A percentile compares a stretch with the other conserved stretches of the same genome.
phyloP scores from a whole-genome alignment of 1,140 invertebrate species.

The Grapholita molesta region DNA sequence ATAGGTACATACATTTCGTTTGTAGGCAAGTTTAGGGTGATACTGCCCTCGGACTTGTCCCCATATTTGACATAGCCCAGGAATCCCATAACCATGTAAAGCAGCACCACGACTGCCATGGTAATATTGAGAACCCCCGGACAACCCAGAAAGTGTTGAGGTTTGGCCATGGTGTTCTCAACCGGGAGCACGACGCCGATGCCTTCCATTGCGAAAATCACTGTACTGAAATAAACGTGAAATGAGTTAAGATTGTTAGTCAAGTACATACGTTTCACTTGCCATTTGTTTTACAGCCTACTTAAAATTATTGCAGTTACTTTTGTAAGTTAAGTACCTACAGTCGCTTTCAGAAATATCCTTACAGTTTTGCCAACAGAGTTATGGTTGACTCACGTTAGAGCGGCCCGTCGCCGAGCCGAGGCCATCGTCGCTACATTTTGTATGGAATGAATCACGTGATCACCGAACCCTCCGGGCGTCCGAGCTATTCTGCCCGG shows the following conservation, averaged over 20 bases:
- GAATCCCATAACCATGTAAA: slow-evolving; percentile 90
- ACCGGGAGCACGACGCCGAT: slow-evolving; percentile 92
- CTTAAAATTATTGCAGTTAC: too few relatives aligned
- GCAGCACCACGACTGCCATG: slow-evolving; percentile 86
- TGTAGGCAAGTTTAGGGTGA: slow-evolving; percentile 85
- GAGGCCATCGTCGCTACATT: too few relatives aligned
- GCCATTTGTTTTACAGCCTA: too few relatives aligned
- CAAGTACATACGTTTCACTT: too few relatives aligned
- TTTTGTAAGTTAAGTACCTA: too few relatives aligned
- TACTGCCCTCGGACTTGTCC: slow-evolving; percentile 80
- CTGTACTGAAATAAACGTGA: slow-evolving; percentile 79
- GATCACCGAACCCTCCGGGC: too few relatives aligned
- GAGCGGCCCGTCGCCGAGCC: too few relatives aligned
- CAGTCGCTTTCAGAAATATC: too few relatives aligned
- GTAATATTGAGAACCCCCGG: slow-evolving; percentile 91
- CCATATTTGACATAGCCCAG: slow-evolving; percentile 91
- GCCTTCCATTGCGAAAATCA: slow-evolving; percentile 90
- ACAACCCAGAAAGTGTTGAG: slow-evolving; percentile 88
- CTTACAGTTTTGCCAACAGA: too few relatives aligned
- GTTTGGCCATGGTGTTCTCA: slow-evolving; percentile 92
- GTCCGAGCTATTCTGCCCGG: too few relatives aligned
- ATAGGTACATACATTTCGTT: slow-evolving; percentile 79
- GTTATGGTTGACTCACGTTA: too few relatives aligned
- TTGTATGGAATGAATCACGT: too few relatives aligned
- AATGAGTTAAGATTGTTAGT: slow-evolving; percentile 50